Conservation (phyloP, 2,113 vertebrate species). For the Ariopsis seemanni region DNA sequence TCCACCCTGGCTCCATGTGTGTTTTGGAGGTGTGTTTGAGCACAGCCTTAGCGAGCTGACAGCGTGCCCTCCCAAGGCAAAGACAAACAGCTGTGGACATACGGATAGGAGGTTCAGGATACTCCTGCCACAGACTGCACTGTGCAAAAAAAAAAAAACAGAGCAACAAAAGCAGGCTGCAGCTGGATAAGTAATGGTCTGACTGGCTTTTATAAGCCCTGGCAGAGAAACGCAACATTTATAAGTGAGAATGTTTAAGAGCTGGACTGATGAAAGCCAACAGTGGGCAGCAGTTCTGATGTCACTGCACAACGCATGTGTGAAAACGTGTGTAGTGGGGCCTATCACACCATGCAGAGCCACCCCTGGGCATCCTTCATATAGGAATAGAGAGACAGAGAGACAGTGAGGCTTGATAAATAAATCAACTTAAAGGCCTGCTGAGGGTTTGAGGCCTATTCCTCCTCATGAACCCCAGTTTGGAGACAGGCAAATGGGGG, state of each 20-base stretch:
- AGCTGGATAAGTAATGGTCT: conserved; percentile 35
- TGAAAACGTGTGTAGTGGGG: not conserved
- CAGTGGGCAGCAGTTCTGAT: conserved; percentile 43
- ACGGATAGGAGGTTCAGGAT: conserved; percentile 60
- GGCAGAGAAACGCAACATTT: conserved; percentile 55
- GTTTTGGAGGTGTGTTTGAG: conserved; percentile 58
- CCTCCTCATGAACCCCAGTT: conserved; percentile 68
- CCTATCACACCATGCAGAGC: conserved; percentile 58
- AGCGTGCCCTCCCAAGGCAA: conserved; percentile 63
- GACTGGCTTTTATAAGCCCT: conserved; percentile 27
- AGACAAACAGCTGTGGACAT: conserved; percentile 69
- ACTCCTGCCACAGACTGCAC: conserved; percentile 36
- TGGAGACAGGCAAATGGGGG: conserved; percentile 47
- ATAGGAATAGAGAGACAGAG: conserved; percentile 62
- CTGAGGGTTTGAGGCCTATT: conserved; percentile 74
- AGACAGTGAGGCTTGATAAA: conserved; percentile 73
- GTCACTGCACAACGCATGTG: conserved; percentile 49
- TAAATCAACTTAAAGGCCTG: conserved; percentile 80
- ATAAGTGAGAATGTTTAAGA: conserved; percentile 61
- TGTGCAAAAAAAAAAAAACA: conserved; percentile 33
- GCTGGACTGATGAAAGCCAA: conserved; percentile 65
- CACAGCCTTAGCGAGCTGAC: conserved; percentile 65
- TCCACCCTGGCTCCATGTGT: conserved; percentile 49
- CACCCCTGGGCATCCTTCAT: conserved; percentile 75
- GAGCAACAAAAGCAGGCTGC: conserved; percentile 34